Evolutionary conservation across 2,113 vertebrate genomes (phyloP), one percentile per base, ranked within the genome.

Genomic region (Turdus rufiventris): DNA sequence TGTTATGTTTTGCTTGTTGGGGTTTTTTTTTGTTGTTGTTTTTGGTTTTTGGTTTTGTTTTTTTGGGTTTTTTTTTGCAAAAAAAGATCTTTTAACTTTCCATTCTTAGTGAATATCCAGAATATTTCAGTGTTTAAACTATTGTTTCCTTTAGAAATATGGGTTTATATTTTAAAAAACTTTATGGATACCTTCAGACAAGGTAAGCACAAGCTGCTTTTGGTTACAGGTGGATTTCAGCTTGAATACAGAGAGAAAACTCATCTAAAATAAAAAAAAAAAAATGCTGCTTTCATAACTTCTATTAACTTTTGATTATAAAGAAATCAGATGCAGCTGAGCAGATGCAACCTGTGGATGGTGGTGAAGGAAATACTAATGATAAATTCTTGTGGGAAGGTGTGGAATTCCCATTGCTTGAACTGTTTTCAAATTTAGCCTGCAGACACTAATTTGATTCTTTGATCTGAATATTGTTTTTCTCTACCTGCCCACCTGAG

Each of bases 271-370:
- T 65, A 38, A 38, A 38, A 38, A 25, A 48, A 67, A 61, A 60
- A 2, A 18, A 3, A 10, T 1, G 0, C 16, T 66, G 13, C 17
- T 31, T 1, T 87, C 14, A 10, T 26, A 50, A 10, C 1, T 63
- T 61, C 17, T n/a, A 15, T 18, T 48, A 45, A 45, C 53, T 15
- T 71, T 72, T 57, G 2, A 5, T 74, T 43, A 4, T 75, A 28
- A 85, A 58, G 15, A 78, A 85, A 43, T 60, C 14, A 58, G n/a
- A 34, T 56, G 54, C 54, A 56, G 18, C 11, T 33, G 25, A 21
- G 36, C 18, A 91, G 68, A 63, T 31, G 5, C 5, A 87, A 42
- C 16, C 10, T 70, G 9, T 36, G 26, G 25, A 21, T n/a, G 61
- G 29, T 13, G 3, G 8, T 47, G 16, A 5, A 33, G 40, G 72